phyloP scores from a whole-genome alignment of 2,888 invertebrate species.

The Itoplectis maculator region DNA sequence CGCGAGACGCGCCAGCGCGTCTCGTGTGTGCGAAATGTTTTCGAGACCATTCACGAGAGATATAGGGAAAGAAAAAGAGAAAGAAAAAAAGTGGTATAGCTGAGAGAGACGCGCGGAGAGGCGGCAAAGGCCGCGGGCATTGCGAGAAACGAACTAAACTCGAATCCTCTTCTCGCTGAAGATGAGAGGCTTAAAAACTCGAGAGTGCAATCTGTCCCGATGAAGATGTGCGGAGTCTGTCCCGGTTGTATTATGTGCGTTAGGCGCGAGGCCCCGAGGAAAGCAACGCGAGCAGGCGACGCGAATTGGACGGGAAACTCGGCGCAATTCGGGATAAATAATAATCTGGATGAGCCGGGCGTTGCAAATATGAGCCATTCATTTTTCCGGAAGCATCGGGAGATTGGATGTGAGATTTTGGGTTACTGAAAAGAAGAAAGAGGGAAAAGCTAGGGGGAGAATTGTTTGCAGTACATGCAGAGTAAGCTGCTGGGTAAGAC shows the following conservation, averaged over 20 bases:
- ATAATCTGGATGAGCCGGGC: conserved; percentile 33
- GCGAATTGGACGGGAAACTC: not conserved
- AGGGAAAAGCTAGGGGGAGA: too few relatives aligned
- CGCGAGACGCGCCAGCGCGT: too few relatives aligned
- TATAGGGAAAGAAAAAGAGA: not conserved
- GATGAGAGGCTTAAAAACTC: conserved; percentile 70
- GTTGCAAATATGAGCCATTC: conserved; percentile 43
- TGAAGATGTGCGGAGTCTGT: conserved; percentile 64
- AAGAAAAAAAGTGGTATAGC: conserved; percentile 9
- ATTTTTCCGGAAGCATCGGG: conserved; percentile 24
- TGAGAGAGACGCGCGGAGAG: conserved; percentile 31
- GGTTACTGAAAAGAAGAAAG: conserved; percentile 21
- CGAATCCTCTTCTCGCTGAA: conserved; percentile 65
- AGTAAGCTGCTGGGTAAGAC: too few relatives aligned
- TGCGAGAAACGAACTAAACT: conserved; percentile 30
- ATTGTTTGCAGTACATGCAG: too few relatives aligned
- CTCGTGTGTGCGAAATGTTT: conserved; percentile 39
- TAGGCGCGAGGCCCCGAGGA: not conserved
- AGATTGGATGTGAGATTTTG: conserved; percentile 39
- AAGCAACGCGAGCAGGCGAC: not conserved
- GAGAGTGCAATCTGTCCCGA: conserved; percentile 69
- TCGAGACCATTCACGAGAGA: conserved; percentile 41
- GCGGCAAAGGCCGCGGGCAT: conserved; percentile 59
- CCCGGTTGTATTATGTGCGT: conserved; percentile 4
- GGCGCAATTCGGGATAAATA: conserved; percentile 22